Base-by-base conservation (phyloP, 2,888 invertebrate species). In the Diaperis boleti region DNA sequence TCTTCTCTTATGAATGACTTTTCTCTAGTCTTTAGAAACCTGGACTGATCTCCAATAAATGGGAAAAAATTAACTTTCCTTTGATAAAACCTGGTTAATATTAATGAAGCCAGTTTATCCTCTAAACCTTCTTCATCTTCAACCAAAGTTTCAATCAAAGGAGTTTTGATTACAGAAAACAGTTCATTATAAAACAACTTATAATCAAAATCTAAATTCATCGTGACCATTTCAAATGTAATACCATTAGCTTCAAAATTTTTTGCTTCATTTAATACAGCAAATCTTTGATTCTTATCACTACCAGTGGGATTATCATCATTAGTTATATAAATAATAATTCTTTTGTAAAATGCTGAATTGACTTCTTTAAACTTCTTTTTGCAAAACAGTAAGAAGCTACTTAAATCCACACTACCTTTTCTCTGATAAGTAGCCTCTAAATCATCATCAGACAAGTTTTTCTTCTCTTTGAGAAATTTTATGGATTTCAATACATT, bases 231-330 rank as follows among this genome's bases (percentile, higher is more conserved):
- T 57, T 76, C 69, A 41, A 77, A 72, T 15, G 54, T 20, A 31
- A 77, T 75, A 26, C 72, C 63, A 61, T 57, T 68, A 3, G 65
- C 64, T 26, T 45, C 54, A 29, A 77, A 76, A n/a, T 72, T 73
- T 71, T 76, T 74, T 0, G 72, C 74, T 65, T 77, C 77, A 54
- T 77, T 76, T 8, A 78, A 62, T 29, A 74, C 75, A 6, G 73
- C 69, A 59, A 75, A 77, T 42, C 71, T 71, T 33, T 69, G 66
- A 49, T 68, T 68, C 13, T 69, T 66, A 62, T 76, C 73, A 13
- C 65, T 64, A 26, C 45, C 60, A 3, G 72, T 65, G 8, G 77
- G 78, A 50, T 76, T 67, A 64, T 76, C 76, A 69, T 78, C 73
- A 26, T 76, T 76, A 7, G 76, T 75, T 3, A 78, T 68, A 47